Base-by-base conservation (phyloP, 2,797 vertebrate species). In the Hybognathus amarus region DNA sequence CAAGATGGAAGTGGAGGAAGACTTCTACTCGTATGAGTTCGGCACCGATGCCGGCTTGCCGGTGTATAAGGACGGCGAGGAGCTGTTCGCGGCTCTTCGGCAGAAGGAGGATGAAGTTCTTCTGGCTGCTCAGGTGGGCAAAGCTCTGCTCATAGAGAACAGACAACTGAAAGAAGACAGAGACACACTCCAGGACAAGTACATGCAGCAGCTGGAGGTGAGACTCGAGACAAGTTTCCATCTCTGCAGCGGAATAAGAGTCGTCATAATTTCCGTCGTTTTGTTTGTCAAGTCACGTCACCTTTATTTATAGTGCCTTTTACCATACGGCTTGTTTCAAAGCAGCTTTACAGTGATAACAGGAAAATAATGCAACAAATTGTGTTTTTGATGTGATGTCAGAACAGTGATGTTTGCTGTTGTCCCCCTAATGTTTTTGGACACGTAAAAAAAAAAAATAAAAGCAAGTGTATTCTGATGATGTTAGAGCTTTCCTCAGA, bases 71-170 rank as follows among this genome's bases (percentile, higher is more conserved):
- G 93, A 94, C 89, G 91, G 92, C 79, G 56, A 24, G 79, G 94
- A 95, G 90, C 91, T 95, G 56, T 36, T 95, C 86, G 88, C 89
- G 54, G 94, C 93, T 66, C 36, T 96, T 50, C 94, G 94, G 91
- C 94, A 94, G 91, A 95, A 95, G 90, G 93, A 96, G 90, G 94
- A 95, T 92, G 95, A 96, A 86, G 91, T 96, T 87, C 87, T 95
- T 90, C 89, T 96, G 91, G 95, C 95, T 50, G 95, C 95, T 33
- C 91, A 94, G 91, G 91, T 96, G 91, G 95, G 95, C 83, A 95
- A 95, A 82, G 93, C 94, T 6, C 90, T 96, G 83, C 95, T 96
- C 20, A 85, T 94, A 88, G 94, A 96, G 85, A 96, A 96, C 89
- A 91, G 91, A 38, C 92, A 95, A 87, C 33, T 96, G 24, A 95